A percentile compares a stretch with the other conserved stretches of the same genome.
These are phyloP conservation scores for Apostichopus californicus DNA, from an alignment of 35 echinoderm and acorn worm genomes.

Conservation along the genomic window DNA sequence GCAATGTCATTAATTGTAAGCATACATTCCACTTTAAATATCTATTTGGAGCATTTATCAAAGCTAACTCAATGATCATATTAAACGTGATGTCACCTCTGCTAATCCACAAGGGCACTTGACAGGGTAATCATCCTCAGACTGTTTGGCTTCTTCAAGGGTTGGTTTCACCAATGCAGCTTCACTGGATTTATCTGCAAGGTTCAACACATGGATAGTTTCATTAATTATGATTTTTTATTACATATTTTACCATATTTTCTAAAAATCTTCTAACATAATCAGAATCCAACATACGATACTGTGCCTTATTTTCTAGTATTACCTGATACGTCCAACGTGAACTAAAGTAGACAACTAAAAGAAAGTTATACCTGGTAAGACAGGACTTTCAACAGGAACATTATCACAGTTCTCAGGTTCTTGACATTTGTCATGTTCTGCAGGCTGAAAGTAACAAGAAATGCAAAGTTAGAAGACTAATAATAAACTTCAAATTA, in stretches of 20 bases:
- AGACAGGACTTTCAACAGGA: slow-evolving; percentile 59
- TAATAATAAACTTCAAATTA: too few relatives aligned
- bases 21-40: too few relatives aligned
- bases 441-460: neutral
- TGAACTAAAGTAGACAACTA: neutral
- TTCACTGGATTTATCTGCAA: slow-evolving; percentile 57
- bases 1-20: too few relatives aligned
- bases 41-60: too few relatives aligned
- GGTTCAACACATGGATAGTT: too few relatives aligned
- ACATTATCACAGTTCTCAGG: slow-evolving; percentile 59
- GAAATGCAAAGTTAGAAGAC: too few relatives aligned
- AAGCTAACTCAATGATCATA: neutral
- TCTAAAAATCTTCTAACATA: too few relatives aligned
- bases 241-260: too few relatives aligned
- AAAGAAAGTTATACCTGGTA: slow-evolving; percentile 57
- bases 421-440: slow-evolving; percentile 17
- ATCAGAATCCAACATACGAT: too few relatives aligned
- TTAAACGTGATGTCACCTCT: slow-evolving; percentile 67
- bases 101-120: slow-evolving; percentile 88
- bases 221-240: too few relatives aligned
- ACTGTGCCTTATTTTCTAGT: neutral
- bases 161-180: slow-evolving; percentile 3
- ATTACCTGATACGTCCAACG: too few relatives aligned
- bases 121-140: slow-evolving; percentile 59
- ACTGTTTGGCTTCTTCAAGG: neutral